Evolutionary conservation across 2,113 vertebrate species (phyloP).

Genomic region (Hyperoodon ampullatus): DNA sequence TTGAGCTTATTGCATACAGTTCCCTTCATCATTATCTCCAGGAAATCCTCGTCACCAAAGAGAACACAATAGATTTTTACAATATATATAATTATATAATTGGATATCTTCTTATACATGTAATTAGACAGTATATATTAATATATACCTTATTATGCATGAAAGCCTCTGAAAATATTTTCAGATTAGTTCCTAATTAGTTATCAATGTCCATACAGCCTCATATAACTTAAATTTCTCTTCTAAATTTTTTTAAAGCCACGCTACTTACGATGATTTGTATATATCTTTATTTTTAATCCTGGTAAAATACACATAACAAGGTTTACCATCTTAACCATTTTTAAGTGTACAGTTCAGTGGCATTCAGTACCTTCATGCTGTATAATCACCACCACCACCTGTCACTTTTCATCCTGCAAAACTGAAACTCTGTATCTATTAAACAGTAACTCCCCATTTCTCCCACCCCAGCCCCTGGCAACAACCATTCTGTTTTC

Average conservation of each 20-base stretch:
- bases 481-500: background rate
- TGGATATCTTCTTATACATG: background rate
- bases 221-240: background rate
- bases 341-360: background rate
- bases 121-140: background rate
- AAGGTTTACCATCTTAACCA: background rate
- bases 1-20: background rate
- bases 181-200: background rate
- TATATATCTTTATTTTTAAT: background rate
- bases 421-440: background rate
- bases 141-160: background rate
- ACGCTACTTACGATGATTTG: background rate
- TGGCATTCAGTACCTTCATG: background rate
- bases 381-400: background rate
- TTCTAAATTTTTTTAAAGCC: slow-evolving; percentile 28
- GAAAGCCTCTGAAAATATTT: slow-evolving; percentile 39
- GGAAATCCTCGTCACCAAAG: slow-evolving; percentile 1
- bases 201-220: background rate
- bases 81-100: background rate
- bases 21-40: background rate
- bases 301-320: background rate
- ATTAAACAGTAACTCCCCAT: background rate
- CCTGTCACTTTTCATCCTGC: background rate
- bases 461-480: background rate
- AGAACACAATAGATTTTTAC: background rate